Evolutionary conservation across 2,888 invertebrate species (phyloP), one percentile per base, ranked within the genome.

Genomic region (Melanchra persicariae): DNA sequence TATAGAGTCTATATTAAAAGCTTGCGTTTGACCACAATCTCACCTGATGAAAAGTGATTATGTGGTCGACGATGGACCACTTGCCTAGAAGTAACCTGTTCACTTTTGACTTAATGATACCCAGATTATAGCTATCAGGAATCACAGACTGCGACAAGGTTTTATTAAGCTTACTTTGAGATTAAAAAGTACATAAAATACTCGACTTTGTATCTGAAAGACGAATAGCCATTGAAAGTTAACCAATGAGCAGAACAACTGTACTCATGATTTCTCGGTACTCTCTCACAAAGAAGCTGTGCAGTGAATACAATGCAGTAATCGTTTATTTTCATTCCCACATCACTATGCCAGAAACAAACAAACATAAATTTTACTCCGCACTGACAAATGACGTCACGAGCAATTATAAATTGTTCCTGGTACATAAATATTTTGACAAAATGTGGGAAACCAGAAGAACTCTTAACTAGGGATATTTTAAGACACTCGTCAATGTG

Each of bases 321-420:
- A 47, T 60, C 45, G 22, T 74, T 69, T 77, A 64, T 77, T 77
- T 75, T 59, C 12, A 64, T 52, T 75, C 55, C 61, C 60, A 79
- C 63, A 54, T 71, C 62, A 81, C 24, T 52, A 52, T 34, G 71
- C 49, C 77, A 72, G 52, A 64, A 58, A 77, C 77, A 67, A 62
- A 79, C 61, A 51, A 45, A 60, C 58, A 81, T 63, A 78, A 66
- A 79, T 81, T 62, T 76, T 47, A 67, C 24, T 64, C 45, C 10
- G 40, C 9, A 51, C 64, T 68, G 78, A 77, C 72, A 58, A 70
- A 77, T 79, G 63, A 72, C 63, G 64, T 65, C 67, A 81, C 37
- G 6, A 58, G 22, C 63, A 64, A 60, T 81, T 67, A 64, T 40
- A 47, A 37, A 65, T 59, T 24, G 26, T 12, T n/a, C 19, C 2